phyloP scores from a whole-genome alignment of 2,797 vertebrate genomes.

The Thripadectes ignobilis region DNA sequence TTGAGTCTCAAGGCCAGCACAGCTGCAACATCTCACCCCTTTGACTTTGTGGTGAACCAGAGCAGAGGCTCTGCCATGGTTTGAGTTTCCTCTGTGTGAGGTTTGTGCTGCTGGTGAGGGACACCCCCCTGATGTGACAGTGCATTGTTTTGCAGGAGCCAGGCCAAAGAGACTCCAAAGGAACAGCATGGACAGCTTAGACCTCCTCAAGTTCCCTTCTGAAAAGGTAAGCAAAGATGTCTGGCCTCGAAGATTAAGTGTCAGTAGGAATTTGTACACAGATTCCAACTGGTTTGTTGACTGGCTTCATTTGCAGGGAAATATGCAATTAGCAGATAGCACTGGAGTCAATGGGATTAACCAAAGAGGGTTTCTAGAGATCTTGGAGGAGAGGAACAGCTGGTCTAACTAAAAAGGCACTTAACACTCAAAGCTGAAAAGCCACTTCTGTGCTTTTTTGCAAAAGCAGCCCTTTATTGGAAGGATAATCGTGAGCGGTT shows the following conservation, averaged over 20 bases:
- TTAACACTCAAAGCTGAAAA: constrained; percentile 24
- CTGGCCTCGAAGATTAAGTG: background rate
- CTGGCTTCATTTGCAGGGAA: background rate
- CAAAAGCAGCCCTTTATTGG: background rate
- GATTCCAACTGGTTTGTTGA: background rate
- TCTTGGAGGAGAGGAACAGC: constrained; percentile 28
- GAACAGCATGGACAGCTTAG: constrained; percentile 90
- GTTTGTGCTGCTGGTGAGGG: background rate
- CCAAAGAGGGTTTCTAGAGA: constrained; percentile 41
- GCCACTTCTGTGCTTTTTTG: background rate
- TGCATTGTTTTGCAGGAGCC: constrained; percentile 81
- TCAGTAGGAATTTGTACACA: background rate
- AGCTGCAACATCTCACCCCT: background rate
- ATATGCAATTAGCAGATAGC: constrained; percentile 36
- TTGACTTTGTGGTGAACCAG: background rate
- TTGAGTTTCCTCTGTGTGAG: background rate
- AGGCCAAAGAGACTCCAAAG: constrained; percentile 90
- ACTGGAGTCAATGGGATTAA: constrained; percentile 40
- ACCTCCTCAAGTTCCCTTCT: constrained; percentile 86
- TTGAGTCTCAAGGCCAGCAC: background rate
- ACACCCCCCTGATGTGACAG: background rate
- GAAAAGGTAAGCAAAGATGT: constrained; percentile 83
- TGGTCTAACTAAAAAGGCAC: background rate
- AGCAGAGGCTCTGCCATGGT: background rate
- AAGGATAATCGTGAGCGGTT: background rate